Base-by-base conservation (phyloP, 2,797 vertebrate species). In the Mormyrops boulengeri region DNA sequence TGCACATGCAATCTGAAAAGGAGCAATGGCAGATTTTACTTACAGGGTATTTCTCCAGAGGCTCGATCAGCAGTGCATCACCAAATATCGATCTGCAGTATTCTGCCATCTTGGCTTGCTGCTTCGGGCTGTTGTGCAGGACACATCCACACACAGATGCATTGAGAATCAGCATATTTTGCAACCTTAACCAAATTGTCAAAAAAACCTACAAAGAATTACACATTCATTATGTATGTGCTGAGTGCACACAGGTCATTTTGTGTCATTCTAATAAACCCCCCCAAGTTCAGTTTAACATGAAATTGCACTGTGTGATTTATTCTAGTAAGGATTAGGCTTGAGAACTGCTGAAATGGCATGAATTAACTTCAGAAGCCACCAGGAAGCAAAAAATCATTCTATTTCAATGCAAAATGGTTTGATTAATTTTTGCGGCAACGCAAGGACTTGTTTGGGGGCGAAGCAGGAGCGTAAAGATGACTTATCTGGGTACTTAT, bases 31-130 rank as follows among this genome's bases (percentile, higher is more conserved):
- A 17, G 49, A 44, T 91, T 17, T 66, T 60, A 91, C 96, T 96
- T 95, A 99, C 99, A 44, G 97, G 97, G 90, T 99, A 98, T 95
- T 99, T 99, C 92, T 99, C 99, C 94, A 99, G 93, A 0, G 97
- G 95, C 90, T 99, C 99, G 85, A 97, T 99, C 91, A 99, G 93
- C 90, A 99, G 92, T 0, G 97, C 97, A 0, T 99, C 98, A 90
- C 98, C 98, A 88, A 99, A 99, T 94, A 99, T 99, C 62, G 98
- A 96, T 57, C 95, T 96, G 95, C 99, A 99, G 88, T 99, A 99
- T 94, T 99, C 99, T 0, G 98, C 99, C 99, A 99, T 99, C 95
- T 99, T 99, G 86, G 98, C 98, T 92, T 99, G 99, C 89, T 99
- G 99, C 93, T 99, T 99, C 38, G 98, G 97, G 88, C 97, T 98